Percentiles rank a stretch among this genome's conserved stretches.
These are phyloP conservation scores for Apis mellifera DNA, from an alignment of 1,140 invertebrate species.

Conservation along the genomic window DNA sequence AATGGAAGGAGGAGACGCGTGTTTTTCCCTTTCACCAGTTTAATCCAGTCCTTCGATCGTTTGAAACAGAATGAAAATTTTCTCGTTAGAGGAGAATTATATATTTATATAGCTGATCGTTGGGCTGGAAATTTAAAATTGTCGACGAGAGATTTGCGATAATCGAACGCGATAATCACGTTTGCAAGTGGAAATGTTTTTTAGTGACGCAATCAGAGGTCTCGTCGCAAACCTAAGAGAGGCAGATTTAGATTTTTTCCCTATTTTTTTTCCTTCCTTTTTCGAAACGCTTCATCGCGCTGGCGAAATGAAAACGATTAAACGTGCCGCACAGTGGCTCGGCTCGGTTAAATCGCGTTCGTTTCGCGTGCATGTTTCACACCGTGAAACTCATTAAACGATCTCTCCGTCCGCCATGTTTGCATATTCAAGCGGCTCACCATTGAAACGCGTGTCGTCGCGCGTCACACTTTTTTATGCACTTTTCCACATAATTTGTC, in stretches of 20 bases:
- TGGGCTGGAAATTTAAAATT: background rate
- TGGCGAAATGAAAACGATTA: constrained; percentile 30
- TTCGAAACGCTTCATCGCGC: background rate
- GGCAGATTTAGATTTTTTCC: no score
- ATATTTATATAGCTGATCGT: no score
- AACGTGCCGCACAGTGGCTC: constrained; percentile 37
- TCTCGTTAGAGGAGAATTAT: background rate
- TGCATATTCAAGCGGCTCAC: constrained; percentile 53
- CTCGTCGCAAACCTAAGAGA: no score
- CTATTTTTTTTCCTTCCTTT: no score
- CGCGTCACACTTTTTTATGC: constrained; percentile 49
- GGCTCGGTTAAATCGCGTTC: constrained; percentile 49
- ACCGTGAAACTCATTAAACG: constrained; percentile 60
- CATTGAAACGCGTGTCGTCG: constrained; percentile 41
- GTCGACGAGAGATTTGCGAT: background rate
- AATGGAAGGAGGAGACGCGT: background rate
- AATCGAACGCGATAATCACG: background rate
- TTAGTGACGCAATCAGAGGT: background rate
- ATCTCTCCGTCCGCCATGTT: constrained; percentile 40
- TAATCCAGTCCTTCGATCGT: background rate
- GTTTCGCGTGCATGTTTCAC: constrained; percentile 28
- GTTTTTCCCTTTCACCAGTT: background rate
- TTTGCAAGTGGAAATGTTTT: constrained; percentile 2
- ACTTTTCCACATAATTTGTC: constrained; percentile 64
- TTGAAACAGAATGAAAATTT: background rate